These are phyloP conservation scores for Syrmaticus mikado DNA, from an alignment of 2,113 vertebrate genomes.

Conservation along the genomic window DNA sequence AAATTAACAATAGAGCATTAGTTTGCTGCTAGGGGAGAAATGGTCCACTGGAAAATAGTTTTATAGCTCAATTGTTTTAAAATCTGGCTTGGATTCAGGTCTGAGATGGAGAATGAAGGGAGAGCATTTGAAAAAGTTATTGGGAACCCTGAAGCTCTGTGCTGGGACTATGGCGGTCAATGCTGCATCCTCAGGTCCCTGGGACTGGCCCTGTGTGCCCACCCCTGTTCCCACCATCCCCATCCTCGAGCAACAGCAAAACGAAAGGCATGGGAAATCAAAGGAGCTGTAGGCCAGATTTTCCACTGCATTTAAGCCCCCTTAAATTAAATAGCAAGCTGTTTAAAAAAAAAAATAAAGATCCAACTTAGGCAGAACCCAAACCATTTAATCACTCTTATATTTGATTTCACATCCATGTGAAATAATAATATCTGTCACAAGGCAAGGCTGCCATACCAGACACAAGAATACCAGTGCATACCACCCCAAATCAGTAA, in stretches of 20 bases:
- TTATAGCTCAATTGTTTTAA: neutral
- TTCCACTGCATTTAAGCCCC: conserved; percentile 22
- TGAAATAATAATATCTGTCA: neutral
- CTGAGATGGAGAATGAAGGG: neutral
- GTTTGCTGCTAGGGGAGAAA: neutral
- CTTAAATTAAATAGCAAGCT: conserved; percentile 19
- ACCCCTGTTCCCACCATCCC: neutral
- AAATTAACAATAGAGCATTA: neutral
- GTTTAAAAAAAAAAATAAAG: neutral
- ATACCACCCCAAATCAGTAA: conserved; percentile 35
- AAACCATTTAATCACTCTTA: neutral
- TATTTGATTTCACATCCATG: conserved; percentile 28
- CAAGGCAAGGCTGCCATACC: neutral
- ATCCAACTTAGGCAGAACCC: neutral
- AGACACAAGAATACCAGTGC: neutral
- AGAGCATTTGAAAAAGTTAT: accelerated
- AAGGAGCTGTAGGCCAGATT: neutral
- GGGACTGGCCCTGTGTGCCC: neutral
- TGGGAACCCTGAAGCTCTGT: neutral
- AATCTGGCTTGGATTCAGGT: neutral
- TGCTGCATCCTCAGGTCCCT: accelerated
- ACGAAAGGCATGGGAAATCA: neutral
- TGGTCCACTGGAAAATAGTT: neutral
- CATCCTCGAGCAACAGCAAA: neutral
- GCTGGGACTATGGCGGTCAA: accelerated